Percentiles rank a stretch among this genome's conserved stretches.
Evolutionary conservation across 2,113 vertebrate species (phyloP).

Genomic region (Siniperca chuatsi): DNA sequence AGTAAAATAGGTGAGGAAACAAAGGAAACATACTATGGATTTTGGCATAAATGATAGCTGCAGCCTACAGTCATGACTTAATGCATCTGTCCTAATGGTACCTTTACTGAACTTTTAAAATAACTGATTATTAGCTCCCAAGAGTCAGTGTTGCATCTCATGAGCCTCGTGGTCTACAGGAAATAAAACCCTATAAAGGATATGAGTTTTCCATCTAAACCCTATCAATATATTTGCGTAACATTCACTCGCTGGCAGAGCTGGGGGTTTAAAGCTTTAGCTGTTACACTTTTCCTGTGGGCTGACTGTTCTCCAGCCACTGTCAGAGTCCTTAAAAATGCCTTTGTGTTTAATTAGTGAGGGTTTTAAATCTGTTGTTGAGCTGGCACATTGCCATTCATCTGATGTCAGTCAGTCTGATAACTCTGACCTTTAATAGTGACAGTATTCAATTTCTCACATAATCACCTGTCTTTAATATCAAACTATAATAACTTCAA

Average conservation of each 20-base stretch:
- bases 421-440: conserved; percentile 76
- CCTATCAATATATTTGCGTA: conserved; percentile 45
- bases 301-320: conserved; percentile 53
- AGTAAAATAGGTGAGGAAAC: conserved; percentile 4
- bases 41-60: not conserved
- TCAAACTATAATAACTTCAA: conserved; percentile 74
- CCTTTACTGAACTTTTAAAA: conserved; percentile 19
- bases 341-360: conserved; percentile 76
- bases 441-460: conserved; percentile 72
- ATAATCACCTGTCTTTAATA: conserved; percentile 69
- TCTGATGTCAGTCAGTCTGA: conserved; percentile 73
- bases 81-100: not conserved
- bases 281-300: conserved; percentile 54
- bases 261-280: conserved; percentile 71
- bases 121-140: conserved; percentile 20
- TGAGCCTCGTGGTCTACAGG: conserved; percentile 7
- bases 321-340: conserved; percentile 57
- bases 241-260: conserved; percentile 45
- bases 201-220: conserved; percentile 50
- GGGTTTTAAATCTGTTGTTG: conserved; percentile 68
- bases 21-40: not conserved
- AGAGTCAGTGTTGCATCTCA: not conserved
- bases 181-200: conserved; percentile 31
- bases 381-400: conserved; percentile 66
- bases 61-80: not conserved